Evolutionary conservation across 2,797 vertebrate genomes (phyloP).

Genomic region (Gila robusta): DNA sequence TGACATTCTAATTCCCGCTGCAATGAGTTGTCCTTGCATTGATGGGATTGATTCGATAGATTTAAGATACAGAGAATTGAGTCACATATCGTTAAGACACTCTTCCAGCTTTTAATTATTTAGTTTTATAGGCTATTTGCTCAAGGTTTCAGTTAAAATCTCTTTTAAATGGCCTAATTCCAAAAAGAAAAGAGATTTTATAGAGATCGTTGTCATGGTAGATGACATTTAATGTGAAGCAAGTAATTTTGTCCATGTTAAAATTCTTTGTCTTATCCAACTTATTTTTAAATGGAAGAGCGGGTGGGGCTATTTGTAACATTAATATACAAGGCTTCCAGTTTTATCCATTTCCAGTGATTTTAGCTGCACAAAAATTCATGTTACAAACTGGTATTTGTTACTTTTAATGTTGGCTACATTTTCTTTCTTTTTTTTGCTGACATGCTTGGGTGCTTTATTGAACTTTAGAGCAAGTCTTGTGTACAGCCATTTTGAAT

Average conservation of each 20-base stretch:
- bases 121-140: constrained; percentile 7
- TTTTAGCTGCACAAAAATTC: background rate
- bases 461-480: background rate
- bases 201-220: background rate
- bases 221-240: background rate
- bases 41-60: constrained; percentile 34
- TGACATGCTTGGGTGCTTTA: background rate
- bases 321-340: background rate
- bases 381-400: background rate
- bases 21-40: constrained; percentile 26
- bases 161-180: background rate
- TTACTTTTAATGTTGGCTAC: background rate
- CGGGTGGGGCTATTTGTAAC: background rate
- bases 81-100: constrained; percentile 4
- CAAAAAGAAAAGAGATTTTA: background rate
- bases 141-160: background rate
- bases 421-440: background rate
- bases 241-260: background rate
- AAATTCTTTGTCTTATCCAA: background rate
- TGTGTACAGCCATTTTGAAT: background rate
- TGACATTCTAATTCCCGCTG: constrained; percentile 46
- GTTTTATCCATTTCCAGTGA: background rate
- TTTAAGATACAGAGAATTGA: constrained; percentile 38
- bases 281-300: background rate
- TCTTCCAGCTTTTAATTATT: constrained; percentile 5